These are phyloP conservation scores for Tragelaphus eurycerus DNA, from an alignment of 2,797 vertebrate species.

Conservation along the genomic window DNA sequence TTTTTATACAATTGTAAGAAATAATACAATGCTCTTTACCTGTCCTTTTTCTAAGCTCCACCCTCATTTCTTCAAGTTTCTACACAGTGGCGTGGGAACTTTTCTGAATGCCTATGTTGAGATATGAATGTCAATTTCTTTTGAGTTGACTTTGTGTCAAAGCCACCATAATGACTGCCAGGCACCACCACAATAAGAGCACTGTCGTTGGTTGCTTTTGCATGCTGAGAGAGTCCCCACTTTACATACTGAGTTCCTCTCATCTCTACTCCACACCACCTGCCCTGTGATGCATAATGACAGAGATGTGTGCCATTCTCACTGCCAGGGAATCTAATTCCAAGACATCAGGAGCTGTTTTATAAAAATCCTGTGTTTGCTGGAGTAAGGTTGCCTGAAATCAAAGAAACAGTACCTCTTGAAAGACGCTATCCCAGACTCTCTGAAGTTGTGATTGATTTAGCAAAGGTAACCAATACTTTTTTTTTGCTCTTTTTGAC, in stretches of 20 bases:
- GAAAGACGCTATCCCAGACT: conserved; percentile 86
- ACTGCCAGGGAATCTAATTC: conserved; percentile 88
- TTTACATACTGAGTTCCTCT: not conserved
- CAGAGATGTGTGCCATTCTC: not conserved
- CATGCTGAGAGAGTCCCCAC: not conserved
- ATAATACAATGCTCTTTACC: not conserved
- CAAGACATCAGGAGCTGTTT: conserved; percentile 91
- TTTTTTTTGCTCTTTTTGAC: not conserved
- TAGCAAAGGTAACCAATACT: conserved; percentile 85
- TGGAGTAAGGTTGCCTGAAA: conserved; percentile 87
- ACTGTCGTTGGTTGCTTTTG: not conserved
- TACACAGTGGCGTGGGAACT: not conserved
- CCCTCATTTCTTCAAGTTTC: not conserved
- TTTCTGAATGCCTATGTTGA: not conserved
- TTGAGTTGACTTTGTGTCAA: not conserved
- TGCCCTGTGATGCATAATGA: not conserved
- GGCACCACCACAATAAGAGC: not conserved
- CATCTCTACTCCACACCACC: rapidly evolving
- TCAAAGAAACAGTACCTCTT: conserved; percentile 82
- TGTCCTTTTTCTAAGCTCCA: not conserved
- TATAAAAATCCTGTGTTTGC: conserved; percentile 91
- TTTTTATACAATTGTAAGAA: not conserved
- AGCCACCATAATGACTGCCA: not conserved
- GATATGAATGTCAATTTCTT: not conserved
- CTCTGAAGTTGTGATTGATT: conserved; percentile 79